Base-by-base conservation (phyloP, 2,113 vertebrate species). In the Rousettus leschenaultii region DNA sequence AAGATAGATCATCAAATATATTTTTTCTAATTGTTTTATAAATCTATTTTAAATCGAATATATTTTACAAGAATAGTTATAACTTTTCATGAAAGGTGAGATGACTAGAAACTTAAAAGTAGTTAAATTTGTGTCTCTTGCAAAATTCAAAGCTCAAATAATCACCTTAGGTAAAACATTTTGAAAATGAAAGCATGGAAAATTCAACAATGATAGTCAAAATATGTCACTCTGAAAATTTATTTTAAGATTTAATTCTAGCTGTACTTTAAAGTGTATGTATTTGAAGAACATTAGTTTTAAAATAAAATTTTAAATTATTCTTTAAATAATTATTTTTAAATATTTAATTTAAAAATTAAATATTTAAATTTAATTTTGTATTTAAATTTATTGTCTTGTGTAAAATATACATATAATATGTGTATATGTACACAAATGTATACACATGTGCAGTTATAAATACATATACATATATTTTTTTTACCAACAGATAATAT, bases 161-260 rank as follows among this genome's bases (percentile, higher is more conserved):
- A 7, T 91, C 7, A 75, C 21, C 51, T 59, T 77, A 3, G 33
- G 7, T 61, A 51, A 95, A 95, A n/a, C 80, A 86, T 53, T 83
- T 86, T 84, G 15, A 86, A 90, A 92, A 78, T 38, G 6, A 19
- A 77, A 89, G 2, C 22, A 48, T 86, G 43, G 30, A 89, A 89
- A 97, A 61, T 30, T 30, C 33, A 95, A 5, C n/a, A 85, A 68
- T 88, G 8, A 77, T 48, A 59, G 15, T 16, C 89, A 83, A 68
- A 79, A 75, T 77, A 28, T 77, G 86, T 68, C 22, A 18, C 26
- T 68, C 55, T 86, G 6, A 10, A 61, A 77, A 48, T 59, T 86
- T 92, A 85, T 71, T 95, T 75, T 18, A 88, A 94, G 92, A 43
- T 94, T 63, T 90, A 79, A 74, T 48, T 83, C 53, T 91, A 12